Percentiles rank a stretch among this genome's conserved stretches.
Evolutionary conservation across 2,113 vertebrate species (phyloP).

Genomic region (Sinosuthora webbiana): DNA sequence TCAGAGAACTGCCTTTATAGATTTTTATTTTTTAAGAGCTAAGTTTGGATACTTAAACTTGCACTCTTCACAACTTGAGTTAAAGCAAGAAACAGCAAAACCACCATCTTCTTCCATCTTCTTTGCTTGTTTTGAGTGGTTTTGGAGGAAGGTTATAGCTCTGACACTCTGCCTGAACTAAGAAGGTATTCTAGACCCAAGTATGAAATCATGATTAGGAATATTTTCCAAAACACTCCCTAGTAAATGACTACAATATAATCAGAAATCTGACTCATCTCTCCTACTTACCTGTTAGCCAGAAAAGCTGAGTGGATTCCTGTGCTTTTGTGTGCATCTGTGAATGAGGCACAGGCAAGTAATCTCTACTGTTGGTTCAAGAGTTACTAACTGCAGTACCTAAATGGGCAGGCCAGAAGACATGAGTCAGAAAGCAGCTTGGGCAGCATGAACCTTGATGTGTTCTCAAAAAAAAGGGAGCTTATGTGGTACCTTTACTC

Average conservation of each 20-base stretch:
- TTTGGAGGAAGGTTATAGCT: not conserved
- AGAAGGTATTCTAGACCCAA: constrained; percentile 7
- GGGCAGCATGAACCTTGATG: not conserved
- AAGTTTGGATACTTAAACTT: not conserved
- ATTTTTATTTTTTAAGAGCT: not conserved
- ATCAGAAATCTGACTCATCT: not conserved
- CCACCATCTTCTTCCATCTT: not conserved
- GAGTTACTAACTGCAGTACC: not conserved
- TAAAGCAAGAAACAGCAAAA: not conserved
- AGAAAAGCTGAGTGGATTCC: not conserved
- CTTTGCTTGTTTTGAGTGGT: not conserved
- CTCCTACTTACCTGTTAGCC: not conserved
- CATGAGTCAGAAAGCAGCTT: not conserved
- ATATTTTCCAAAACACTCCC: constrained; percentile 23
- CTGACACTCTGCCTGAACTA: not conserved
- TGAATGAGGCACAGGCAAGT: not conserved
- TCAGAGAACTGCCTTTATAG: not conserved
- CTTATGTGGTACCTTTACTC: not conserved
- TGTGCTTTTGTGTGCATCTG: not conserved
- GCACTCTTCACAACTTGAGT: not conserved
- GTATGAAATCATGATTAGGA: constrained; percentile 25
- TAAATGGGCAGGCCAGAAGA: not conserved
- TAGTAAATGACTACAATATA: not conserved
- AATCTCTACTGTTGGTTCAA: not conserved
- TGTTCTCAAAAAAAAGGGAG: not conserved